A percentile compares a stretch with the other conserved stretches of the same genome.
Evolutionary conservation across 2,113 vertebrate genomes (phyloP).

Genomic region (Ophiodon elongatus): DNA sequence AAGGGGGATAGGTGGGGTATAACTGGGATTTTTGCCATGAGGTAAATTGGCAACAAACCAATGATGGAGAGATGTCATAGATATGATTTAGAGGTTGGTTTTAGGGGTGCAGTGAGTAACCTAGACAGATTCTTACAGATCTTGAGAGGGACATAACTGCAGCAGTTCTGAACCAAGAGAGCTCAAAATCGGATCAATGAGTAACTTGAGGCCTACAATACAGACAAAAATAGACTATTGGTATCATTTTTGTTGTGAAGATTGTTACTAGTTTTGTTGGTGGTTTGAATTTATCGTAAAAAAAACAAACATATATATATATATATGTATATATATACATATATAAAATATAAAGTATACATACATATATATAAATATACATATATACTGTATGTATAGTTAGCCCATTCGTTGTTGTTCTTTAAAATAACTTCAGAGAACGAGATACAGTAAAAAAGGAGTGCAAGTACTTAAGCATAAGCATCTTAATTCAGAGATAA

Average conservation of each 20-base stretch:
- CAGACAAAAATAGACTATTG: conserved; percentile 69
- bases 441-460: background rate
- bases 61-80: conserved; percentile 76
- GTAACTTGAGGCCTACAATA: conserved; percentile 75
- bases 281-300: conserved; percentile 29
- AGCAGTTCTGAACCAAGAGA: conserved; percentile 69
- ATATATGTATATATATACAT: background rate
- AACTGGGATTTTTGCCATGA: conserved; percentile 79
- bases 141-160: conserved; percentile 78
- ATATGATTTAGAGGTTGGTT: conserved; percentile 79
- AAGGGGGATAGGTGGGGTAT: conserved; percentile 67
- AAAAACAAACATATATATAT: background rate
- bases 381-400: background rate
- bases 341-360: no score
- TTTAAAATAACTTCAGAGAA: conserved; percentile 7
- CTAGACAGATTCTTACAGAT: conserved; percentile 71
- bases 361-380: no score
- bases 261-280: conserved; percentile 28
- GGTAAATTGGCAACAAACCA: conserved; percentile 81
- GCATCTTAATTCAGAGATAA: conserved; percentile 32
- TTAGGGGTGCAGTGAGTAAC: conserved; percentile 76
- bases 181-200: conserved; percentile 78
- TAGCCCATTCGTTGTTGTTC: background rate
- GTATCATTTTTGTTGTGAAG: conserved; percentile 56
- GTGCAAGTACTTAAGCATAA: conserved; percentile 10